These are phyloP conservation scores for Adelognathus sp. DNA, from an alignment of 2,888 invertebrate species.

Conservation along the genomic window DNA sequence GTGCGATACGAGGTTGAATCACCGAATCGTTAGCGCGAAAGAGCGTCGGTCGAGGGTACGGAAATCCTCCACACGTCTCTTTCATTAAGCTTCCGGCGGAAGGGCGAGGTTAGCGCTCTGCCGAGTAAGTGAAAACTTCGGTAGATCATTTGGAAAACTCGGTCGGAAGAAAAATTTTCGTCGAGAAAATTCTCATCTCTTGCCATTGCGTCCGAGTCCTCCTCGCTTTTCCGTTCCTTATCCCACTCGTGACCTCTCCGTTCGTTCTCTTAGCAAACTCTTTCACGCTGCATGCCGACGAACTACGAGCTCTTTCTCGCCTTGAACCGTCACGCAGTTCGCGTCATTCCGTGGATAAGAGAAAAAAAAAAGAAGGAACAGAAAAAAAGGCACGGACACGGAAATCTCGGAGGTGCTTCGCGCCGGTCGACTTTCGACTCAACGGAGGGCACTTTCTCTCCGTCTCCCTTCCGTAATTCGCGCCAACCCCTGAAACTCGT, in stretches of 20 bases:
- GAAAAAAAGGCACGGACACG: constrained; percentile 17
- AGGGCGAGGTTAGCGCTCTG: background rate
- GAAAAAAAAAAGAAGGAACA: constrained; percentile 4
- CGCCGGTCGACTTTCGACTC: constrained; percentile 14
- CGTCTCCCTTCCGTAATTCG: no score
- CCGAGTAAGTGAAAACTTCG: constrained; percentile 65
- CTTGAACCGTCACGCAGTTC: constrained; percentile 32
- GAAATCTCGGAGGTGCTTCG: constrained; percentile 24
- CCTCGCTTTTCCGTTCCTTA: constrained; percentile 1
- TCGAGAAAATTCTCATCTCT: constrained; percentile 32
- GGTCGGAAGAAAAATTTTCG: constrained; percentile 47
- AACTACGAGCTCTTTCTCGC: constrained; percentile 8
- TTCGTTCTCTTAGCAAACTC: background rate
- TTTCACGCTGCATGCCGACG: background rate
- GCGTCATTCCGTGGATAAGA: background rate
- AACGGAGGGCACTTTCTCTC: constrained; percentile 11
- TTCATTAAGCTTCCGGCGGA: constrained; percentile 50
- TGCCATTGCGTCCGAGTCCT: background rate
- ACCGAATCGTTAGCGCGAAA: background rate
- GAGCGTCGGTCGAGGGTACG: background rate
- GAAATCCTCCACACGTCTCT: constrained; percentile 22
- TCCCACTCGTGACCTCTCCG: constrained; percentile 25
- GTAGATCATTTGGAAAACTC: constrained; percentile 61
- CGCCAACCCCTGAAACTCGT: background rate
- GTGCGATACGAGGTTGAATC: background rate